These are phyloP conservation scores for Margaritifera margaritifera DNA, from an alignment of 2,888 invertebrate genomes.

Conservation along the genomic window DNA sequence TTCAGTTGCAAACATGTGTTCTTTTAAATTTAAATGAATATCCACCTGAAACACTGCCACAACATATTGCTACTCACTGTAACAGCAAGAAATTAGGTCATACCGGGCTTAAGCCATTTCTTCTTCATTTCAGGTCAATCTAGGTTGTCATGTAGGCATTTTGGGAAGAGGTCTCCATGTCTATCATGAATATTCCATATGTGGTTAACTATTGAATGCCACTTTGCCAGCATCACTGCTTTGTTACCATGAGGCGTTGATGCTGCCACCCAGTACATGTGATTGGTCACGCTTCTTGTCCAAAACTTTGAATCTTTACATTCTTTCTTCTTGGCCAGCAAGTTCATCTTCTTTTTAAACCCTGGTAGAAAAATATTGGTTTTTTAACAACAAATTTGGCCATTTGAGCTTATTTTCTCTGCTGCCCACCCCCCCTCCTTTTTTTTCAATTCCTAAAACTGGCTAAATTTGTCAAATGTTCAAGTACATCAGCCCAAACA, in stretches of 20 bases:
- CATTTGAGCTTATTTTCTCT: too few relatives aligned
- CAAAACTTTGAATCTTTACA: conserved; percentile 17
- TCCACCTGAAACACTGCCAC: too few relatives aligned
- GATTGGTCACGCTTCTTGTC: conserved; percentile 33
- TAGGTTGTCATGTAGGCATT: conserved; percentile 19
- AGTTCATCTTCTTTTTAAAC: conserved; percentile 22
- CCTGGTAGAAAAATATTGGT: conserved; percentile 2
- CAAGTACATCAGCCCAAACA: too few relatives aligned
- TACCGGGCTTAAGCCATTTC: conserved; percentile 17
- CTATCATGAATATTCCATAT: conserved; percentile 31
- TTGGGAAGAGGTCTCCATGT: conserved; percentile 13
- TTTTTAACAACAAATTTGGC: too few relatives aligned
- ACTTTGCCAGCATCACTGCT: conserved; percentile 28
- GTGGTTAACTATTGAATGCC: conserved; percentile 32
- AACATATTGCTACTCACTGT: too few relatives aligned
- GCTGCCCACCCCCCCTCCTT: too few relatives aligned
- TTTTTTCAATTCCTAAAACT: too few relatives aligned
- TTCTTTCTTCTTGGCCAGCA: conserved; percentile 27
- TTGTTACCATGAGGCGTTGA: conserved; percentile 22
- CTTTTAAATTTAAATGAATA: too few relatives aligned
- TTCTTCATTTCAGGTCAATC: conserved; percentile 7
- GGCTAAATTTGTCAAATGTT: too few relatives aligned
- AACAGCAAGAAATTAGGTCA: too few relatives aligned
- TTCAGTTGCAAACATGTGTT: too few relatives aligned
- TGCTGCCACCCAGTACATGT: conserved; percentile 38